Base-by-base conservation (phyloP, 2,113 vertebrate species). In the Alces alces region DNA sequence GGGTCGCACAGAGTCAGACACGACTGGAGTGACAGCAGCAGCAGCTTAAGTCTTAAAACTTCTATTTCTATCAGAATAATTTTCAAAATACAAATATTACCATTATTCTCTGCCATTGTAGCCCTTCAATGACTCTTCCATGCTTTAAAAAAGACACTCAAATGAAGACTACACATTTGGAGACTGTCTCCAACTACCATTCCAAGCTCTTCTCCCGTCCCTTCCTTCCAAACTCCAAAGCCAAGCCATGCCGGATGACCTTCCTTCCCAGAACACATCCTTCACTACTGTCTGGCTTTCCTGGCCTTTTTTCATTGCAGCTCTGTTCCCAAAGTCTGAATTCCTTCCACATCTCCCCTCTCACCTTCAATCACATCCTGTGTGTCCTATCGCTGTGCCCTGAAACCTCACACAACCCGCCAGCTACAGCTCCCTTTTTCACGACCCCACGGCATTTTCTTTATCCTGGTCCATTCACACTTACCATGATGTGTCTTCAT, bases 11-110 rank as follows among this genome's bases (percentile, higher is more conserved):
- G 47, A 11, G 47, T 47, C 47, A 1, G 47, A 47, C 47, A 47
- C 47, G 10, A 47, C 47, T 47, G 47, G 12, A 47, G 47, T 0
- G 9, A 47, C 45, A 47, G 45, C 45, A 47, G 47, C 47, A 47
- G 47, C 47, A 39, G 14, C 27, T 78, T 23, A 78, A 43, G 17
- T 70, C n/a, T 78, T 87, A 10, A 79, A 76, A 76, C 25, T 85
- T 88, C 70, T 52, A 52, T 54, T 88, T 88, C 79, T 45, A 52
- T 43, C 73, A 61, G 25, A 89, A 92, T 92, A 30, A 79, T 13
- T 61, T 90, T 82, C 23, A 47, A 79, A 85, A 94, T 39, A 36
- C 23, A 90, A 94, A 45, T 84, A 45, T 47, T 50, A 52, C 12
- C 47, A 25, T 27, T 86, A n/a, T 13, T 8, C 3, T 86, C 27